Evolutionary conservation across 2,888 invertebrate genomes (phyloP), one percentile per base, ranked within the genome.

Genomic region (Lithophane ornitopus): DNA sequence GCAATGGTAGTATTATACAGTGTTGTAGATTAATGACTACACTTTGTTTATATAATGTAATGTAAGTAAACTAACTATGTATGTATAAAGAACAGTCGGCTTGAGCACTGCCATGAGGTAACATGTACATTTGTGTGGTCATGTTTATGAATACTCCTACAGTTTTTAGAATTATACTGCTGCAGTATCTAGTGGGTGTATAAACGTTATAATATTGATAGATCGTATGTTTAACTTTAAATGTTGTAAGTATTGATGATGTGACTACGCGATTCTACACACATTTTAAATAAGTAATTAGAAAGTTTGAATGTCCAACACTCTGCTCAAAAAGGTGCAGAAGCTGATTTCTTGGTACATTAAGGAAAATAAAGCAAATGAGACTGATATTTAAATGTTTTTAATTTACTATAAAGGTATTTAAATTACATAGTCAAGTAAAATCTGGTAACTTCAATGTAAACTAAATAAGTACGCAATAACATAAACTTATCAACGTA

Each of bases 291-390:
- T 83, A 77, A 78, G 70, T 78, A 73, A 80, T 52, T 68, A 68
- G 65, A 79, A 78, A 26, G 16, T 80, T 80, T 75, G 61, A 63
- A 79, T 90, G 88, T 90, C 86, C 89, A 87, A 86, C 86, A 89
- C 85, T 85, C 85, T 94, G 94, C 94, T 95, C 94, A 93, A 94
- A 86, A 87, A 85, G 85, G 87, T 88, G 87, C 88, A 88, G 84
- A 87, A 84, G 87, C 87, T 84, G 86, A 89, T 80, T 85, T 89
- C 86, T 91, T 90, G 86, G 85, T 86, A 87, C 88, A 90, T 82
- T 85, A 89, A 89, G 88, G 77, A 83, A 93, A 95, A 94, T 94
- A 95, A 95, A 94, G 90, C 89, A 91, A 93, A 91, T 93, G 92
- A 95, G 95, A 95, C 95, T 95, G 95, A 94, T 87, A 84, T 88